phyloP scores from a whole-genome alignment of 2,113 vertebrate species.

The Saccopteryx bilineata region DNA sequence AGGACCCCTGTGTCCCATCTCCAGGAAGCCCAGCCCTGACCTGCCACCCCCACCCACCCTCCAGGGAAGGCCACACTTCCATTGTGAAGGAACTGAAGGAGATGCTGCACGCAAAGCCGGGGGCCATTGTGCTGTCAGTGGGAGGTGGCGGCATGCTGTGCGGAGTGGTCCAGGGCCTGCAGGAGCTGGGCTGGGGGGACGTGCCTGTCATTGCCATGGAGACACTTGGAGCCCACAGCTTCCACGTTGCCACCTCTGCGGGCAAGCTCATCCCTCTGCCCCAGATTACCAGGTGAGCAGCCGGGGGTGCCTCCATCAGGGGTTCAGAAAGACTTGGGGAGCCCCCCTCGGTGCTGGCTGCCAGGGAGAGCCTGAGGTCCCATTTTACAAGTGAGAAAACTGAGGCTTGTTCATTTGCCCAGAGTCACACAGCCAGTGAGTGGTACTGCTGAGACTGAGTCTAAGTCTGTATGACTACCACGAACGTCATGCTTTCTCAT shows the following conservation, averaged over 20 bases:
- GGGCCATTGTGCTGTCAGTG: slow-evolving; percentile 91
- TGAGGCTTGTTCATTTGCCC: not conserved
- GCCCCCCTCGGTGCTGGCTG: rapidly evolving
- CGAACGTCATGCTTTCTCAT: not conserved
- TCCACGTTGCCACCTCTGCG: slow-evolving; percentile 88
- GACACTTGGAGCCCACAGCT: slow-evolving; percentile 92
- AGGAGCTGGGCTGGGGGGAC: slow-evolving; percentile 90
- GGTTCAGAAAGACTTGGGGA: not conserved
- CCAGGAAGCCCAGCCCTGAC: slow-evolving; percentile 33
- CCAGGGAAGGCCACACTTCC: slow-evolving; percentile 93
- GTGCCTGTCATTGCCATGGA: slow-evolving; percentile 94
- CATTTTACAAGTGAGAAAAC: not conserved
- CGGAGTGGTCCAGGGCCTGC: slow-evolving; percentile 92
- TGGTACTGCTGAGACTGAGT: not conserved
- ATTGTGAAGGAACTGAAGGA: slow-evolving; percentile 91
- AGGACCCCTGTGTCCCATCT: not conserved
- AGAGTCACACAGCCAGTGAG: not conserved
- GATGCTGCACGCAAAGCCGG: slow-evolving; percentile 88
- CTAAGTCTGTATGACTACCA: not conserved
- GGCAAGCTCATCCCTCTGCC: slow-evolving; percentile 91
- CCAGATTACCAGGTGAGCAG: slow-evolving; percentile 91
- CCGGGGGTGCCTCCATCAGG: rapidly evolving
- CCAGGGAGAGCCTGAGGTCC: not conserved
- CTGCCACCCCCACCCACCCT: rapidly evolving
- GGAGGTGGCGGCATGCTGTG: slow-evolving; percentile 93